These are phyloP conservation scores for Volucella bombylans DNA, from an alignment of 2,888 invertebrate species.

Conservation along the genomic window DNA sequence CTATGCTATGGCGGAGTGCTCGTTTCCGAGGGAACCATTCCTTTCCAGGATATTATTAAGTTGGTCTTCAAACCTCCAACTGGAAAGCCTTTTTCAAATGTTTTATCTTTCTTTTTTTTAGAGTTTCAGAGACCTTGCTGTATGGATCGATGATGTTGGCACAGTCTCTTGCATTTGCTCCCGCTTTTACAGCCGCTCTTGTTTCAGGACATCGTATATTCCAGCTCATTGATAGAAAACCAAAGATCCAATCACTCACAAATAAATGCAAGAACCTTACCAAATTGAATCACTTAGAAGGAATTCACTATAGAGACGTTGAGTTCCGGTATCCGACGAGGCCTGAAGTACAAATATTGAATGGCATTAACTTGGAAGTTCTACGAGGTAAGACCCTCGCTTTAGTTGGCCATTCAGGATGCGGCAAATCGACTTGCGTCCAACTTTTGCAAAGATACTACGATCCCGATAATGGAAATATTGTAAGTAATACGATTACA, in stretches of 20 bases:
- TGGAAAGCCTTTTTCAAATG: background rate
- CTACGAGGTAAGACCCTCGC: constrained; percentile 88
- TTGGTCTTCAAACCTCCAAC: constrained; percentile 80
- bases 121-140: constrained; percentile 89
- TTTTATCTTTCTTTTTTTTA: constrained; percentile 76
- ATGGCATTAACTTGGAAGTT: constrained; percentile 87
- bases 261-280: constrained; percentile 78
- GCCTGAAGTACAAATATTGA: constrained; percentile 88
- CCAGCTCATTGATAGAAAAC: constrained; percentile 85
- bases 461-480: constrained; percentile 87
- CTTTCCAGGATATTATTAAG: constrained; percentile 88
- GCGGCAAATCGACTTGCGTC: constrained; percentile 92
- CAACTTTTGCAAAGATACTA: constrained; percentile 91
- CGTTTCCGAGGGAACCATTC: constrained; percentile 85
- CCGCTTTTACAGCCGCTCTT: constrained; percentile 89
- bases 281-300: constrained; percentile 80
- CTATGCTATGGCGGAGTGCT: constrained; percentile 89
- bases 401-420: constrained; percentile 89
- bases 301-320: constrained; percentile 85
- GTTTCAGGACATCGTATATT: constrained; percentile 88
- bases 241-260: constrained; percentile 84
- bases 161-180: constrained; percentile 89
- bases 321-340: constrained; percentile 93
- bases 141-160: constrained; percentile 92
- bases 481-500: constrained; percentile 82